These are phyloP conservation scores for Oscheius onirici DNA, from an alignment of 2,888 invertebrate species.

Conservation along the genomic window DNA sequence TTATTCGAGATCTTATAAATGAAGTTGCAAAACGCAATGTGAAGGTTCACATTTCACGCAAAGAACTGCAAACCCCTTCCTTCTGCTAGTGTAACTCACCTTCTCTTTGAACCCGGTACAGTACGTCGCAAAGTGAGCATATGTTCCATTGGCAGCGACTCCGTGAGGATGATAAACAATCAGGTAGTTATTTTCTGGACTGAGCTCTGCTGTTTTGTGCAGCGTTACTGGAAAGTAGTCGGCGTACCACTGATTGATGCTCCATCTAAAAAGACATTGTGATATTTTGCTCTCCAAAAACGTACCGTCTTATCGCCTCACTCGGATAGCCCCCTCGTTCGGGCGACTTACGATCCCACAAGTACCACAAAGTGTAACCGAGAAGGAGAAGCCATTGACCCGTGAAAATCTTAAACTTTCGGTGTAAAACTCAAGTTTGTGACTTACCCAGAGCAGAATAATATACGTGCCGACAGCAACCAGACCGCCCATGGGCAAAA, in stretches of 20 bases:
- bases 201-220: constrained; percentile 83
- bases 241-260: constrained; percentile 79
- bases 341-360: constrained; percentile 78
- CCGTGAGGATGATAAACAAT: constrained; percentile 90
- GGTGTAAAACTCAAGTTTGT: background rate
- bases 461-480: background rate
- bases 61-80: too few species aligned
- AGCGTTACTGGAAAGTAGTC: constrained; percentile 87
- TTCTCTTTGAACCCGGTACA: constrained; percentile 74
- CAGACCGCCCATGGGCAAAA: background rate
- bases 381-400: constrained; percentile 47
- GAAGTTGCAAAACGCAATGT: too few species aligned
- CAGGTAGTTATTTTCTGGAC: constrained; percentile 45
- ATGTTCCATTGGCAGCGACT: constrained; percentile 83
- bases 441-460: background rate
- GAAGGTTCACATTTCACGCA: too few species aligned
- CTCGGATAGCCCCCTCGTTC: constrained; percentile 70
- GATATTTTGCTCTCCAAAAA: background rate
- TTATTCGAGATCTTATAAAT: too few species aligned
- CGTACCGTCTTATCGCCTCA: constrained; percentile 37
- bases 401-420: constrained; percentile 68
- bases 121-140: constrained; percentile 83
- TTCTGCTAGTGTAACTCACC: background rate
- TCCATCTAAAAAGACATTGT: constrained; percentile 20
- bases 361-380: constrained; percentile 76